phyloP scores from a whole-genome alignment of 2,113 vertebrate genomes.

The Numida meleagris region DNA sequence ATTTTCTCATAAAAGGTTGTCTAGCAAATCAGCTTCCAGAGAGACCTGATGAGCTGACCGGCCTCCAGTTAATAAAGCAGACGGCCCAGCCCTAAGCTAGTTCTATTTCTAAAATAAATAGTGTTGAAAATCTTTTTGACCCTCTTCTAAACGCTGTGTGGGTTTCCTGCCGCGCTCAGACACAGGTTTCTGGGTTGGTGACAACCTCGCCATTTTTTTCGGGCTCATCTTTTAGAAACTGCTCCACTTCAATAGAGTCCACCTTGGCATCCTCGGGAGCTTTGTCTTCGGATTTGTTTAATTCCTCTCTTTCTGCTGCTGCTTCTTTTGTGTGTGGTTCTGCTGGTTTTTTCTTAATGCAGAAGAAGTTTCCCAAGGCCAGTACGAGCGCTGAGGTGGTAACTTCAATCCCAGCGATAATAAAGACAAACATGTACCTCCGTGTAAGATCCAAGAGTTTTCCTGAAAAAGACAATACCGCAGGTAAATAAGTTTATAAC shows the following conservation, averaged over 20 bases:
- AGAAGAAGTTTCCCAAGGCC: slow-evolving; percentile 85
- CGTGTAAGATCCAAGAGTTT: slow-evolving; percentile 86
- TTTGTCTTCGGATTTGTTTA: slow-evolving; percentile 67
- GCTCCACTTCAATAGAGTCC: slow-evolving; percentile 77
- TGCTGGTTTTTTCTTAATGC: slow-evolving; percentile 77
- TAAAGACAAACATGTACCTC: slow-evolving; percentile 89
- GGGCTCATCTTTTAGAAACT: slow-evolving; percentile 78
- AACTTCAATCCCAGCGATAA: slow-evolving; percentile 90
- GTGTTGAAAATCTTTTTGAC: slow-evolving; percentile 41
- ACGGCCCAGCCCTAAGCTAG: slow-evolving; percentile 67
- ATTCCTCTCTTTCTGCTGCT: slow-evolving; percentile 62
- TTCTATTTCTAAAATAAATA: slow-evolving; percentile 80
- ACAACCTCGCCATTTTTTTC: slow-evolving; percentile 76
- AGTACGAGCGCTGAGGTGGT: slow-evolving; percentile 83
- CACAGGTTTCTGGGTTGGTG: slow-evolving; percentile 80
- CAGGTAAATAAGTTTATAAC: neutral
- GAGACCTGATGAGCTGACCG: slow-evolving; percentile 31
- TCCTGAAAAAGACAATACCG: slow-evolving; percentile 74
- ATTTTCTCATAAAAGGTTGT: slow-evolving; percentile 14
- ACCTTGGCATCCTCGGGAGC: slow-evolving; percentile 46
- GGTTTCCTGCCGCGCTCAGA: slow-evolving; percentile 70
- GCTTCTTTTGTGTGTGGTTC: slow-evolving; percentile 67
- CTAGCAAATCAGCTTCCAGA: slow-evolving; percentile 49
- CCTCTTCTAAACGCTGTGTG: neutral
- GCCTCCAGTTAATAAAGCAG: slow-evolving; percentile 47